Evolutionary conservation across 2,888 invertebrate genomes (phyloP).

Genomic region (Lysandra bellargus): DNA sequence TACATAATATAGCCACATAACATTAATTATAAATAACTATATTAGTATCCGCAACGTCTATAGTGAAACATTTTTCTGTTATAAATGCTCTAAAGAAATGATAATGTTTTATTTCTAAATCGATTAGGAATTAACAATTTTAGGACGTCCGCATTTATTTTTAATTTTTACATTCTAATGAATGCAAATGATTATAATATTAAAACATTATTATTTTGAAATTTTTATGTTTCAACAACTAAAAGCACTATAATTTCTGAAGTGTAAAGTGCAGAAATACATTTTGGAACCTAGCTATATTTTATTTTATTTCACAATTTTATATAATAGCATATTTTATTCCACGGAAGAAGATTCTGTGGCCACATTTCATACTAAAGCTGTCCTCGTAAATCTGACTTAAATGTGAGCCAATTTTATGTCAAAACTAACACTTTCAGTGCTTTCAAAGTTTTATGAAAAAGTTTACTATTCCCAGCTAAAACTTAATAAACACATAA

Average conservation of each 20-base stretch:
- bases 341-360: constrained; percentile 22
- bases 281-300: neutral
- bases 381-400: constrained; percentile 24
- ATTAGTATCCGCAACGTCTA: too few relatives aligned
- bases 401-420: constrained; percentile 27
- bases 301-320: constrained; percentile 10
- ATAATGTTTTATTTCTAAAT: too few relatives aligned
- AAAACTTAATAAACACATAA: neutral
- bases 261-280: neutral
- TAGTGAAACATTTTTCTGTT: too few relatives aligned
- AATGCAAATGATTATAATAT: too few relatives aligned
- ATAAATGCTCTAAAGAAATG: too few relatives aligned
- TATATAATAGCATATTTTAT: neutral
- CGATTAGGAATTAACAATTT: too few relatives aligned
- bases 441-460: neutral
- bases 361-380: constrained; percentile 22
- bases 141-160: too few relatives aligned
- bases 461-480: neutral
- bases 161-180: too few relatives aligned
- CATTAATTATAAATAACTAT: too few relatives aligned
- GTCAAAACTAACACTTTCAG: constrained; percentile 15
- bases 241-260: neutral
- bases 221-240: neutral
- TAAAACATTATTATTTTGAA: too few relatives aligned
- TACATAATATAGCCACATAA: too few relatives aligned